phyloP scores from a whole-genome alignment of 2,888 invertebrate species.

The Gortyna flavago region DNA sequence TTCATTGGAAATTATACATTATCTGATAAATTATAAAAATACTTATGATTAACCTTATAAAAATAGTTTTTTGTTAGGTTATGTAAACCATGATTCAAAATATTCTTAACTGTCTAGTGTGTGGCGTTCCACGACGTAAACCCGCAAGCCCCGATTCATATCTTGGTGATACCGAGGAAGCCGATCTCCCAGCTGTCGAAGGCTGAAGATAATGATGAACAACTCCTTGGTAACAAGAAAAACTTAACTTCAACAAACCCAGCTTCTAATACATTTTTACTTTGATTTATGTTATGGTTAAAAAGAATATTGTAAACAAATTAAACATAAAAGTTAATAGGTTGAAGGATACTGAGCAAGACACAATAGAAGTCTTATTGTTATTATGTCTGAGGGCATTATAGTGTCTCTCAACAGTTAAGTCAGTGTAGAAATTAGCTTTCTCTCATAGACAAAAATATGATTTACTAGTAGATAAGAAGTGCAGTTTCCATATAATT shows the following conservation, averaged over 20 bases:
- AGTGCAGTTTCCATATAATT: background rate
- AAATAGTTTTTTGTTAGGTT: conserved; percentile 7
- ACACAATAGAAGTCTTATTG: background rate
- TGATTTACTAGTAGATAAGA: no score
- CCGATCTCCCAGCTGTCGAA: conserved; percentile 95
- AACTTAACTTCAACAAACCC: background rate
- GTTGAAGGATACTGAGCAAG: background rate
- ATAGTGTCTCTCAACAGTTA: background rate
- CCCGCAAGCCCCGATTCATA: conserved; percentile 98
- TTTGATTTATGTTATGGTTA: background rate
- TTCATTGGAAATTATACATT: background rate
- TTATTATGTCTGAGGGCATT: background rate
- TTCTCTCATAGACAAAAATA: background rate
- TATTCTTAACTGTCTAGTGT: conserved; percentile 91
- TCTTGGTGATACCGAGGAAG: conserved; percentile 98
- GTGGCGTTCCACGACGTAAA: conserved; percentile 98
- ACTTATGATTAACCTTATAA: background rate
- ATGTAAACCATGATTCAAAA: background rate
- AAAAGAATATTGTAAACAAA: background rate
- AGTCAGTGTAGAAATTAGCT: background rate
- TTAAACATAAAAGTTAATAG: background rate
- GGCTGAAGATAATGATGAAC: conserved; percentile 93
- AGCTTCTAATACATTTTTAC: background rate
- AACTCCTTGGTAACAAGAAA: conserved; percentile 87
- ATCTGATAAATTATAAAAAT: background rate